These are phyloP conservation scores for Egretta garzetta DNA, from an alignment of 2,113 vertebrate species.

Conservation along the genomic window DNA sequence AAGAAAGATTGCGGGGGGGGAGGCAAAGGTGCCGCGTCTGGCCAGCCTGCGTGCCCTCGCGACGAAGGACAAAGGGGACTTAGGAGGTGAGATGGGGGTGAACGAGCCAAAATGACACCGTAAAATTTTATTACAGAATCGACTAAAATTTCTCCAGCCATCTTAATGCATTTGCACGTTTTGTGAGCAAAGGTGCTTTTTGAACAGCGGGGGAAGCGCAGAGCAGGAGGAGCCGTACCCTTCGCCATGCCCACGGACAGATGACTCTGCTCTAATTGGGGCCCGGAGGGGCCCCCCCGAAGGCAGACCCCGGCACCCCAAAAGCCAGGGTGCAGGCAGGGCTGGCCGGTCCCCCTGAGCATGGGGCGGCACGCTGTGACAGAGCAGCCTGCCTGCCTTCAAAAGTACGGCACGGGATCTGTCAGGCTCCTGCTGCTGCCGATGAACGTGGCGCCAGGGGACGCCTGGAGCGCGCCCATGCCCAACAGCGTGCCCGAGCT, in stretches of 20 bases:
- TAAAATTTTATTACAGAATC: background rate
- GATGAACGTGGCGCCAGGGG: background rate
- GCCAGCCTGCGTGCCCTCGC: background rate
- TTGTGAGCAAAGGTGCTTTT: background rate
- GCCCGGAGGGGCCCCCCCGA: background rate
- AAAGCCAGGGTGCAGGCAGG: background rate
- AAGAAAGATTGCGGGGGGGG: background rate
- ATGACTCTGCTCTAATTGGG: too few species aligned
- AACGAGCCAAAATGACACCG: background rate
- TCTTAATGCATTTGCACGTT: background rate
- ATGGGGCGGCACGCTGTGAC: background rate
- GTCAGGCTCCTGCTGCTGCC: background rate
- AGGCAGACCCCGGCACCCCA: rapidly evolving
- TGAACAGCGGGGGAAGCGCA: background rate
- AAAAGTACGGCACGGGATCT: background rate
- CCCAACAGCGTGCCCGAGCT: background rate
- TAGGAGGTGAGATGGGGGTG: background rate
- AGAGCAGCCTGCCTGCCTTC: background rate
- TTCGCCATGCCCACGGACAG: background rate
- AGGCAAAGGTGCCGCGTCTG: background rate
- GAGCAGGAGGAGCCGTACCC: background rate
- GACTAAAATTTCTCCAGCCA: background rate
- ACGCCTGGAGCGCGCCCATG: background rate
- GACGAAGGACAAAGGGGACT: background rate
- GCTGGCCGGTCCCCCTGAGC: background rate